phyloP scores from a whole-genome alignment of 2,888 invertebrate species.

The Dermolepida albohirtum region DNA sequence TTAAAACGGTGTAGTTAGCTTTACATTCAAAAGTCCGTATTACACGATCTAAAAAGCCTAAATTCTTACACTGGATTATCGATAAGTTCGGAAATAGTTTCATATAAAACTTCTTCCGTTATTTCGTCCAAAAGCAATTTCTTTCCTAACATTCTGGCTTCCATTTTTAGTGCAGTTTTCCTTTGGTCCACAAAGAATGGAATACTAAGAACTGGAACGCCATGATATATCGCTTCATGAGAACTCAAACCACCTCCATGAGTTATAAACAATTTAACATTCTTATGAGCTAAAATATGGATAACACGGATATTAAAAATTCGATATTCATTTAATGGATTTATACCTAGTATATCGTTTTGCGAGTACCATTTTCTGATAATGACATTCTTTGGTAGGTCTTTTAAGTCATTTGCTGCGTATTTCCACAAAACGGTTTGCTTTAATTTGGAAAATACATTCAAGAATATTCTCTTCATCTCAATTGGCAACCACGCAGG shows the following conservation, averaged over 20 bases:
- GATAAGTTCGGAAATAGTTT: slow-evolving; percentile 51
- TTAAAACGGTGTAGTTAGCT: no score
- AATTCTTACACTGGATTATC: slow-evolving; percentile 51
- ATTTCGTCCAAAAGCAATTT: slow-evolving; percentile 48
- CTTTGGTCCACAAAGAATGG: slow-evolving; percentile 59
- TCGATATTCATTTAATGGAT: no score
- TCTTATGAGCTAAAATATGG: slow-evolving; percentile 50
- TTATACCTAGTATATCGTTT: no score
- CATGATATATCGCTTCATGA: slow-evolving; percentile 53
- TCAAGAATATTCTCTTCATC: no score
- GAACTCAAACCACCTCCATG: slow-evolving; percentile 55
- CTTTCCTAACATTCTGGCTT: slow-evolving; percentile 51
- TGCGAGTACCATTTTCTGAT: no score
- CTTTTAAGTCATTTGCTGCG: no score
- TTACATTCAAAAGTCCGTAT: no score
- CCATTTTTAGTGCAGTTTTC: slow-evolving; percentile 54
- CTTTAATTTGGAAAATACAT: no score
- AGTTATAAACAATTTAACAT: slow-evolving; percentile 51
- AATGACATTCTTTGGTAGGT: no score
- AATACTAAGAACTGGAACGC: slow-evolving; percentile 53
- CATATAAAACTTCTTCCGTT: slow-evolving; percentile 47
- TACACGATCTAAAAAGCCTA: no score
- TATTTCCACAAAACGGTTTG: no score
- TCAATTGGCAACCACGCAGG: no score
- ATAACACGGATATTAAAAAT: not conserved